Evolutionary conservation across 2,888 invertebrate genomes (phyloP).

Genomic region (Neria commutata): DNA sequence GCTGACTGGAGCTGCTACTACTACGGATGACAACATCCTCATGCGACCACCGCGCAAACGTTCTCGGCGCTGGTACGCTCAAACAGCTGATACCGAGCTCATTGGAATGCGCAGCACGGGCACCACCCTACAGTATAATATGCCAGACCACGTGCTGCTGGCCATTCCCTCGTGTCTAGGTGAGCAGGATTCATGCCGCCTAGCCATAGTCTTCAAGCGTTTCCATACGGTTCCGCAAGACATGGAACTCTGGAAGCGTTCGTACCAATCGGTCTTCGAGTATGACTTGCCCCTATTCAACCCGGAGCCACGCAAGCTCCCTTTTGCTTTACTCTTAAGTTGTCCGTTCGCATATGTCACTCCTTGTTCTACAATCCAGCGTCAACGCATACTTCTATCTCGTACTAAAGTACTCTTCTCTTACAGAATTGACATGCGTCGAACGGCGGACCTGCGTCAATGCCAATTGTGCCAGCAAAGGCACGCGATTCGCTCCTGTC

Average conservation of each 20-base stretch:
- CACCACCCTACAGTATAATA: slow-evolving; percentile 79
- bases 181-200: slow-evolving; percentile 92
- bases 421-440: too few species aligned
- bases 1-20: slow-evolving; percentile 50
- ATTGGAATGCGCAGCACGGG: slow-evolving; percentile 39
- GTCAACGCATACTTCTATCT: too few species aligned
- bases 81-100: slow-evolving; percentile 43
- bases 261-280: slow-evolving; percentile 95
- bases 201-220: slow-evolving; percentile 93
- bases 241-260: slow-evolving; percentile 75
- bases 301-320: slow-evolving; percentile 87
- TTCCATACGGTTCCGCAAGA: slow-evolving; percentile 77
- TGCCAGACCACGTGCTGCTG: slow-evolving; percentile 94
- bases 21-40: slow-evolving; percentile 62
- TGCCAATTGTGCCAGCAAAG: too few species aligned
- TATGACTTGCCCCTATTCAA: slow-evolving; percentile 95
- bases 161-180: slow-evolving; percentile 95
- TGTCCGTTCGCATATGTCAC: too few species aligned
- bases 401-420: too few species aligned
- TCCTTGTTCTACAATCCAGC: too few species aligned
- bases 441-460: too few species aligned
- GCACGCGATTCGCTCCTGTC: too few species aligned
- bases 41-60: slow-evolving; percentile 85
- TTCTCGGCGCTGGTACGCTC: slow-evolving; percentile 68
- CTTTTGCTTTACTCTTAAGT: too few species aligned